Evolutionary conservation across 2,888 invertebrate species (phyloP), one percentile per base, ranked within the genome.

Genomic region (Clitarchus hookeri): DNA sequence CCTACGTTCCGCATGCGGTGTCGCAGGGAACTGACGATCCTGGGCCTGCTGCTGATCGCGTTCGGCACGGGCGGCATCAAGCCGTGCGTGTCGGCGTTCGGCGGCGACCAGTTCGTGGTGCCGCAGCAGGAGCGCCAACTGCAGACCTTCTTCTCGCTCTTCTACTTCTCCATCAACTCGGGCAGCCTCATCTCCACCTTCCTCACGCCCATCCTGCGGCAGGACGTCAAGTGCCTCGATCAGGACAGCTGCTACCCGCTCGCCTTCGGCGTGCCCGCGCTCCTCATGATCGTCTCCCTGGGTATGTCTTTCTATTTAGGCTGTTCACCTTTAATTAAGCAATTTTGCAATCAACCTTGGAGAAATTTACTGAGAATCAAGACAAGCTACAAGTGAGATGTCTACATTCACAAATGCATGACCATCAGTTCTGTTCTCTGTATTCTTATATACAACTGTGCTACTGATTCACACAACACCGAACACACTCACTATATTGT

Each of bases 11-110:
- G 36, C 4, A 36, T 36, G 36, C 36, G 36, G 36, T 36, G 36
- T 36, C 91, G 77, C 92, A 95, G 95, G 89, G 91, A 92, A 89
- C 93, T 94, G 84, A 94, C 95, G n/a, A 93, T 96, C 44, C 4
- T 95, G 36, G 96, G 96, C 0, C 91, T 97, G 25, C 89, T 95
- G 0, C 91, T 96, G 44, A 97, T 99, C 89, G 98, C 98, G 0
- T 89, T 98, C 23, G 98, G 98, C 0, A 98, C 98, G 0, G 98
- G 98, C 1, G 98, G 98, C 0, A 99, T 99, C 89, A 99, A 99
- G 90, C 98, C 98, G 0, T 98, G 98, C 90, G 98, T 99, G 0
- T 94, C 97, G 0, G 97, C 98, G 0, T 98, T 99, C 91, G 99
- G 98, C 0, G 98, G 98, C 0, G 98, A 99, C 91, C 98, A 98